Evolutionary conservation across 2,888 invertebrate genomes (phyloP), one percentile per base, ranked within the genome.

Genomic region (Rhogogaster chlorosoma): DNA sequence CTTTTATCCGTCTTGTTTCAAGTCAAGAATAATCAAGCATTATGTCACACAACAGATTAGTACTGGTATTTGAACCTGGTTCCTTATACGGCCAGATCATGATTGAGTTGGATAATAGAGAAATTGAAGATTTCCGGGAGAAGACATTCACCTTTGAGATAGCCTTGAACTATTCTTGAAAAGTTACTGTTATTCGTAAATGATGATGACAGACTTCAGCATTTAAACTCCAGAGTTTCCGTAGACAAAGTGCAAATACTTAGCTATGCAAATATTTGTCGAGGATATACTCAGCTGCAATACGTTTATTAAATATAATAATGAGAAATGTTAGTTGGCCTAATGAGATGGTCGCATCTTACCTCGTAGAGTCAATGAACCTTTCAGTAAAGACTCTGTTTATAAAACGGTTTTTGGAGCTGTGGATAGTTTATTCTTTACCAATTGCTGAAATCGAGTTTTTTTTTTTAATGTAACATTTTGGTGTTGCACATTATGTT

Each of bases 91-190:
- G 71, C n/a, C 6, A 26, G 42, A 10, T 73, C 42, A 9, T n/a
- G 5, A 38, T 38, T 22, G 22, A 38, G 22, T 38, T 22, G 12
- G 18, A 4, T 42, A 73, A 73, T 22, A 4, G 36, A 42, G 22
- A 22, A 18, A 9, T 7, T 73, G 18, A 42, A 26, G 36, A 42
- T 73, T 42, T 42, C 42, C 38, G n/a, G 70, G 18, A 73, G 18
- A 22, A 73, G 38, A 42, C 42, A 73, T 73, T 73, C 71, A 42
- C 71, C 71, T 73, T 42, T 73, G 42, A 73, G 22, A 22, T 42
- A 73, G 71, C 71, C 71, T 22, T 42, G 26, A 26, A 22, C 71
- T 10, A n/a, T 71, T 38, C 71, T n/a, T 36, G n/a, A 71, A 71
- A 12, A 71, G n/a, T 71, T 22, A 71, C 71, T 42, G 71, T 71